Conservation (phyloP, 2,888 invertebrate genomes). For the Periphyllus acericola region DNA sequence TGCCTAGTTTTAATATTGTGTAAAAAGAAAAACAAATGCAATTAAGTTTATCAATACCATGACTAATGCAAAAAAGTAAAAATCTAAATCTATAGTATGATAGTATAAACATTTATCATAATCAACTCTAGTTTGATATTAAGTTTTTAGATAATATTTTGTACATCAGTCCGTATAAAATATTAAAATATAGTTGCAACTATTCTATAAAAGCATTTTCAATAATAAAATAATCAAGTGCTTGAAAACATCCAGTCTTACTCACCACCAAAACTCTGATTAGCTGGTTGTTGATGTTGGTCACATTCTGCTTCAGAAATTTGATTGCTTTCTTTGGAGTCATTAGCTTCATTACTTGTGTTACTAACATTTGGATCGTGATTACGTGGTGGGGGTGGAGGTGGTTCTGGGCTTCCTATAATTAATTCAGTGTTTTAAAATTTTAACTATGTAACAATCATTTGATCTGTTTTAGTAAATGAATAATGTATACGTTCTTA, state of each 20-base stretch:
- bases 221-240: constrained; percentile 4
- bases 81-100: neutral
- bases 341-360: constrained; percentile 78
- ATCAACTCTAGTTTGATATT: neutral
- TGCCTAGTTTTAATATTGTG: constrained; percentile 59
- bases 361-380: constrained; percentile 78
- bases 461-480: neutral
- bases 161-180: neutral
- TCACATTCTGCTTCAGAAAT: constrained; percentile 94
- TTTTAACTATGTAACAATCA: neutral
- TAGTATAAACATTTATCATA: neutral
- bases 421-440: constrained; percentile 31
- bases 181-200: constrained; percentile 21
- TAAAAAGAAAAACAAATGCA: constrained; percentile 56
- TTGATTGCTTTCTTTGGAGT: constrained; percentile 93
- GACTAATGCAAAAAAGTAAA: constrained; percentile 27
- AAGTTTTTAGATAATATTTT: neutral
- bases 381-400: constrained; percentile 83
- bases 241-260: constrained; percentile 63
- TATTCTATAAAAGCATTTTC: constrained; percentile 32
- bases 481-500: neutral
- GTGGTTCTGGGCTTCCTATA: constrained; percentile 72
- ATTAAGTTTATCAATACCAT: constrained; percentile 43
- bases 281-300: constrained; percentile 77
- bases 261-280: constrained; percentile 88